Base-by-base conservation (phyloP, 2,113 vertebrate genomes). In the Elephas maximus region DNA sequence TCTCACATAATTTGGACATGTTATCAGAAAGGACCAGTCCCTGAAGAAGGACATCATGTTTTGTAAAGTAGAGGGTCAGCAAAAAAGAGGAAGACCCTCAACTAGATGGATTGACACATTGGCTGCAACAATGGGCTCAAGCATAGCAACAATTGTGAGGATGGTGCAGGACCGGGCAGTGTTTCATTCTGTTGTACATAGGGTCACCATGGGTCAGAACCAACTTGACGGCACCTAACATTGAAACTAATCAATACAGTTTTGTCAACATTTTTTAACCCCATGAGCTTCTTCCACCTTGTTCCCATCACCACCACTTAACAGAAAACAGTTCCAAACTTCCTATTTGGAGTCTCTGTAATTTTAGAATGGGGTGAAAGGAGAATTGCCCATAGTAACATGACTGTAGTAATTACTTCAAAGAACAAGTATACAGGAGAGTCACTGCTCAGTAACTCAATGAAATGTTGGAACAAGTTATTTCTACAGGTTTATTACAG, bases 401-500 rank as follows among this genome's bases (percentile, higher is more conserved):
- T 0, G 60, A 33, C 48, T 37, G 23, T 6, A 33, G 12, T 67
- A 88, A 67, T 12, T 80, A 57, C 65, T 5, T 21, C 48, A 37
- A 4, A 15, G 45, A 20, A 62, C 44, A 41, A 24, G 63, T 89
- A 17, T 0, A 57, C 24, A 81, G 41, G 90, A 94, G 30, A 77
- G 37, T 0, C 76, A 86, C 15, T 44, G 57, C 17, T 78, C 21
- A 83, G 30, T 30, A 48, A 89, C 14, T 81, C 23, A 91, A 44
- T 65, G 41, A n/a, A 91, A 85, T 69, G 88, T 9, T 30, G 44
- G 51, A 79, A 62, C 15, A 23, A 78, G 28, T 77, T 78, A 78
- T 44, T 14, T 15, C 26, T 48, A 67, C 10, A 44, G 77, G 88
- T 88, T 94, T 93, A 51, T 95, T 90, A 65, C 37, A 71, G 84